Percentiles rank a stretch among this genome's conserved stretches.
Conservation (phyloP, 1,140 invertebrate species). For the Bombus difficillimus region DNA sequence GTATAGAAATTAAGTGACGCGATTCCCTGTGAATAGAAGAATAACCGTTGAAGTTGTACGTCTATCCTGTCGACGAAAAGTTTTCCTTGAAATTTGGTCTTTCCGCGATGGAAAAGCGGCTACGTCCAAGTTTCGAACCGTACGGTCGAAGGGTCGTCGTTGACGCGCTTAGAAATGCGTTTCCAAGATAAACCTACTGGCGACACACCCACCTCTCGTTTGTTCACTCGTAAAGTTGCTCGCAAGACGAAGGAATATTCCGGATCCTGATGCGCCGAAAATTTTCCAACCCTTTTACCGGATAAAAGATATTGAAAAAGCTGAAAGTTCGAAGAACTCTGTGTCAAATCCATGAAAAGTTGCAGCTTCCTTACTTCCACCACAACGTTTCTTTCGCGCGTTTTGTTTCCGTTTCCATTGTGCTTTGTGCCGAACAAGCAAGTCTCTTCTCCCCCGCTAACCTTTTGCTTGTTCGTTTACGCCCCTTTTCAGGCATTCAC, state of each 20-base stretch:
- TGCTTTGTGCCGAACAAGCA: slow-evolving; percentile 17
- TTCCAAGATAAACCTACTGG: slow-evolving; percentile 58
- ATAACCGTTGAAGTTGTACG: slow-evolving; percentile 60
- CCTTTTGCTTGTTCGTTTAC: background rate
- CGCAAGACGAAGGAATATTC: background rate
- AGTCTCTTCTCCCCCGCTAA: background rate
- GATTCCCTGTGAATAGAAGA: slow-evolving; percentile 58
- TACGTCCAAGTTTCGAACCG: slow-evolving; percentile 55
- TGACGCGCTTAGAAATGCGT: slow-evolving; percentile 58
- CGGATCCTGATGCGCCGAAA: slow-evolving; percentile 39
- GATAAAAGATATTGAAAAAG: slow-evolving; percentile 65
- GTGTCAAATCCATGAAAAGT: slow-evolving; percentile 38
- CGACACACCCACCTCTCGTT: too few relatives aligned
- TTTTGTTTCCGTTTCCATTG: slow-evolving; percentile 47
- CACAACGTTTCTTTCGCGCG: slow-evolving; percentile 12
- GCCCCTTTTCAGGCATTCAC: background rate
- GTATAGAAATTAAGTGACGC: slow-evolving; percentile 55
- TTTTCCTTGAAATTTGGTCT: slow-evolving; percentile 55
- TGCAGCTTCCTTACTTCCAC: slow-evolving; percentile 10
- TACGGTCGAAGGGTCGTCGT: slow-evolving; percentile 50
- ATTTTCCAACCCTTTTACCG: slow-evolving; percentile 59
- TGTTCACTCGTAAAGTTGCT: slow-evolving; percentile 32
- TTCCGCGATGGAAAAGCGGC: slow-evolving; percentile 32
- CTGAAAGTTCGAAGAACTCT: slow-evolving; percentile 39
- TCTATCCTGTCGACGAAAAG: slow-evolving; percentile 55